Base-by-base conservation (phyloP, 2,888 invertebrate species). In the Eristalinus aeneus region DNA sequence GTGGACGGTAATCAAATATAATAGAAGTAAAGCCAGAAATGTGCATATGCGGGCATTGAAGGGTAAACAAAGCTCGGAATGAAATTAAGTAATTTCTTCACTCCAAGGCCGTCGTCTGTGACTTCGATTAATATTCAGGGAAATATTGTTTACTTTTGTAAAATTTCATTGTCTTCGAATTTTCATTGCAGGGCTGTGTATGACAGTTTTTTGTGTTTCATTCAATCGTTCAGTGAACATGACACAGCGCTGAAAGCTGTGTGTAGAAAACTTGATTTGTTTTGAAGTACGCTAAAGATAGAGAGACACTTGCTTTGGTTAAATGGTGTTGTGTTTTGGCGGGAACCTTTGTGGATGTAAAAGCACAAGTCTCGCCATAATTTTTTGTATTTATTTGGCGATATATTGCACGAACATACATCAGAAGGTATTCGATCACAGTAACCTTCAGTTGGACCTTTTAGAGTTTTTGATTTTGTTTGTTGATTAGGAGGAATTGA, bases 31-130 rank as follows among this genome's bases (percentile, higher is more conserved):
- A 60, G 16, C 2, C 58, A 27, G n/a, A 54, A 54, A 16, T n/a
- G 22, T 22, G 9, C 22, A 2, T 54, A 10, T 6, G 22, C 20
- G 22, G 9, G 23, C 27, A 16, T 64, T 64, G 39, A 64, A 64
- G 64, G 46, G n/a, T 64, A 46, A 64, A 16, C 58, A n/a, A 23
- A 34, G 60, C 31, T 60, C 27, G n/a, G 27, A 60, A 16, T 60
- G 23, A 31, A 31, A 8, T 27, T 31, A 60, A 60, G 31, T 31
- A 12, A 16, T 60, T 31, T 60, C 31, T 60, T 60, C 31, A 31
- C 12, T 12, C 27, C 27, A 60, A 31, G 12, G 58, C 6, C 16
- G 58, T 11, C 16, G 58, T 22, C 11, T 36, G 61, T 11, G 32
- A 34, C 11, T 27, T 60, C 46, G 31, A 60, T 60, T 60, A 31